Evolutionary conservation across 2,113 vertebrate species (phyloP).

Genomic region (Ailurus styani): DNA sequence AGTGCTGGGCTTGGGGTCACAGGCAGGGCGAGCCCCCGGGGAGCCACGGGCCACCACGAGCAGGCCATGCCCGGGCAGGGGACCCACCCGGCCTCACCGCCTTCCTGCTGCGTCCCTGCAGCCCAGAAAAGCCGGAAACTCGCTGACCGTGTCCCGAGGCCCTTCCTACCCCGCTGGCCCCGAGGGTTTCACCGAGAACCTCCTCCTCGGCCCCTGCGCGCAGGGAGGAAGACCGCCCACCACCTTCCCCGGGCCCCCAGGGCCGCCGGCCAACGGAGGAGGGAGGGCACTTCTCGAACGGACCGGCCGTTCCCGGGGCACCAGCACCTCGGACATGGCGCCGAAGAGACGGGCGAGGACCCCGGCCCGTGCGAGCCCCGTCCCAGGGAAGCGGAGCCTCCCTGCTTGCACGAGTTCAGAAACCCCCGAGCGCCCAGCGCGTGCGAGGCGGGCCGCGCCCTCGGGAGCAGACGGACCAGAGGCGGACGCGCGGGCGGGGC

Average conservation of each 20-base stretch:
- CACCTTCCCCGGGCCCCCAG: not conserved
- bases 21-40: not conserved
- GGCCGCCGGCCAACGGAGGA: not conserved
- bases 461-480: not conserved
- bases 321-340: not conserved
- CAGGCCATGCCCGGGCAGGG: not conserved
- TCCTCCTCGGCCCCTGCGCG: not conserved
- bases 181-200: not conserved
- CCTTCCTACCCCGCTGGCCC: not conserved
- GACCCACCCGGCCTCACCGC: not conserved
- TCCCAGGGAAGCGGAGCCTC: not conserved
- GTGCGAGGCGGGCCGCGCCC: not conserved
- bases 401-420: not conserved
- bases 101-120: not conserved
- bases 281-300: not conserved
- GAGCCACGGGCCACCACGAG: accelerated
- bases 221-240: not conserved
- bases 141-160: accelerated
- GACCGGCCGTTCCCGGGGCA: not conserved
- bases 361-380: too few species aligned
- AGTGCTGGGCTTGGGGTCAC: not conserved
- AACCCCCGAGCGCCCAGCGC: not conserved
- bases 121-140: not conserved
- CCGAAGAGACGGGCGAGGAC: not conserved
- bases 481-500: accelerated